phyloP scores from a whole-genome alignment of 2,797 vertebrate species.

The Pangasius larnaudii region DNA sequence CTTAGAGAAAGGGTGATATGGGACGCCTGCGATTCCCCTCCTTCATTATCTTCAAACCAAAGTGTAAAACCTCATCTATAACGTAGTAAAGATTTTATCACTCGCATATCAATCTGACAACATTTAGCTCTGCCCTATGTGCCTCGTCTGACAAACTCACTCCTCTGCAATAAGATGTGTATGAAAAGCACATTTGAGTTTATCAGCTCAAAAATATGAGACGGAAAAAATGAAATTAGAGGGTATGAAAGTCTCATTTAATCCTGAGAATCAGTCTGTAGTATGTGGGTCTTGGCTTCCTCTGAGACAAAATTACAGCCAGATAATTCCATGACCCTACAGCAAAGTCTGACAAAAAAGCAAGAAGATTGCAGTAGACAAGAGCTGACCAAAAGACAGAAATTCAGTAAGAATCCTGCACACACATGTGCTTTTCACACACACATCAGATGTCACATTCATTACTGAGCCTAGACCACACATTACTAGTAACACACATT shows the following conservation, averaged over 20 bases:
- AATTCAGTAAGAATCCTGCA: not conserved
- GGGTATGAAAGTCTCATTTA: constrained; percentile 62
- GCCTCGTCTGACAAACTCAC: constrained; percentile 54
- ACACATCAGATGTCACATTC: not conserved
- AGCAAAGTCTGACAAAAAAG: constrained; percentile 22
- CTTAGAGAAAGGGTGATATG: not conserved
- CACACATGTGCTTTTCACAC: not conserved
- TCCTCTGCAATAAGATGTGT: constrained; percentile 53
- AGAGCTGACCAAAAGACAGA: not conserved
- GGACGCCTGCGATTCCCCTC: not conserved
- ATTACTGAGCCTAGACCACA: not conserved
- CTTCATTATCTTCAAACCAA: constrained; percentile 3
- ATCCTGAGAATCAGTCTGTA: constrained; percentile 63
- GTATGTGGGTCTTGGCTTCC: constrained; percentile 50
- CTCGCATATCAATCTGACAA: constrained; percentile 30
- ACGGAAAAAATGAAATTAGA: constrained; percentile 60
- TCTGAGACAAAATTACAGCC: constrained; percentile 42
- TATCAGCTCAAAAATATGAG: constrained; percentile 69
- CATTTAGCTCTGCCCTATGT: constrained; percentile 32
- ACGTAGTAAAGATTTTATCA: constrained; percentile 14
- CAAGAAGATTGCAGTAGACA: constrained; percentile 17
- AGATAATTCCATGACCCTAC: constrained; percentile 24
- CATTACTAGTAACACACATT: not conserved
- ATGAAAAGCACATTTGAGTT: constrained; percentile 63
- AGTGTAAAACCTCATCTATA: constrained; percentile 22